A percentile compares a stretch with the other conserved stretches of the same genome.
phyloP scores from a whole-genome alignment of 1,140 invertebrate genomes.

The Pseudomyrmex flavicornis region DNA sequence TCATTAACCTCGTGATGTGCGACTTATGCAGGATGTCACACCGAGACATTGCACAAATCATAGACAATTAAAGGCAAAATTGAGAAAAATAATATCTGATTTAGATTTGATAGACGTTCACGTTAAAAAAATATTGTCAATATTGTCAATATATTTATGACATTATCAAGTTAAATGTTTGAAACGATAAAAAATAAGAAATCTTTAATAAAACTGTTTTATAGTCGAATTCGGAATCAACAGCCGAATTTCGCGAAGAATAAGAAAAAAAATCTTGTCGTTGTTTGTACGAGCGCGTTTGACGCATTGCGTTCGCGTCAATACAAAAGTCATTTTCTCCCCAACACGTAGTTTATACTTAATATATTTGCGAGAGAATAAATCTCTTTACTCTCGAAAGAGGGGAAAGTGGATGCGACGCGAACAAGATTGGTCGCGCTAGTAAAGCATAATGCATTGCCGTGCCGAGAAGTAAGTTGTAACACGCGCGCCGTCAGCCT shows the following conservation, averaged over 20 bases:
- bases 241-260: background rate
- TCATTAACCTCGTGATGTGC: conserved; percentile 25
- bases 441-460: conserved; percentile 28
- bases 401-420: background rate
- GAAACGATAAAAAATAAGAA: too few relatives aligned
- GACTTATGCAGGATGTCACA: background rate
- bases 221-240: background rate
- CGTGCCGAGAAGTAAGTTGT: conserved; percentile 20
- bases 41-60: background rate
- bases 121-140: too few relatives aligned
- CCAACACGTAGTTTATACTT: conserved; percentile 7
- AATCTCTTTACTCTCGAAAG: background rate
- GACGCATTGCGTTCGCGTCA: background rate
- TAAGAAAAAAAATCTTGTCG: background rate
- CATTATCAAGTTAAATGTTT: too few relatives aligned
- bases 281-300: background rate
- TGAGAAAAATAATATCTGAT: background rate
- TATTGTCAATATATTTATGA: too few relatives aligned
- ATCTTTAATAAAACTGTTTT: too few relatives aligned
- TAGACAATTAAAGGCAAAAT: too few relatives aligned
- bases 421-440: conserved; percentile 17
- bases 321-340: background rate
- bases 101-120: background rate
- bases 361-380: background rate
- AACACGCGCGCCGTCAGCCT: background rate